These are phyloP conservation scores for Eilema sororculum DNA, from an alignment of 2,888 invertebrate species.

Conservation along the genomic window DNA sequence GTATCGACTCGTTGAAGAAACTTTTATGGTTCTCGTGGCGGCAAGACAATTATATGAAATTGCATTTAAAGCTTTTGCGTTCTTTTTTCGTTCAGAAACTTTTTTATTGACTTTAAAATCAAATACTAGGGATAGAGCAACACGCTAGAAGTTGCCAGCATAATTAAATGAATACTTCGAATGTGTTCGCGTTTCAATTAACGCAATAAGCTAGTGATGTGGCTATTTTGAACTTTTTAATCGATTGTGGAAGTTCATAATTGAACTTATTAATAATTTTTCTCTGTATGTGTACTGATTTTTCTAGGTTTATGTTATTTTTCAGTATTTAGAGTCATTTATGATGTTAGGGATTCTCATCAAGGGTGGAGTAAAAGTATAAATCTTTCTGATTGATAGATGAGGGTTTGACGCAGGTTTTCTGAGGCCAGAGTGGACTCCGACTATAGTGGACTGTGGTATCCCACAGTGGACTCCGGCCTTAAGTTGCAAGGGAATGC, in stretches of 20 bases:
- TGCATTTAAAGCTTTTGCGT: constrained; percentile 30
- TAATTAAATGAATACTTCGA: neutral
- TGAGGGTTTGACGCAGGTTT: too few relatives aligned
- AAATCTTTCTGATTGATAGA: too few relatives aligned
- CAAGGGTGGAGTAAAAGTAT: too few relatives aligned
- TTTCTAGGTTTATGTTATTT: neutral
- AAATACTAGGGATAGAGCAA: neutral
- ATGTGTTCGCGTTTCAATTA: neutral
- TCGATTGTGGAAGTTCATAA: neutral
- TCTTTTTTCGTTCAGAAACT: constrained; percentile 19
- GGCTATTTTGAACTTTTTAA: neutral
- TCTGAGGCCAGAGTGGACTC: too few relatives aligned
- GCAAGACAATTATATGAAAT: constrained; percentile 50
- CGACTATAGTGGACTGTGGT: too few relatives aligned
- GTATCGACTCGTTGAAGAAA: constrained; percentile 51
- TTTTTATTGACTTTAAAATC: constrained; percentile 22
- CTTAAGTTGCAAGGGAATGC: too few relatives aligned
- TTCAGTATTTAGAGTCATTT: too few relatives aligned
- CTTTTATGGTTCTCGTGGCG: constrained; percentile 51
- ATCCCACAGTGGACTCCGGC: too few relatives aligned
- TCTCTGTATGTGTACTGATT: neutral
- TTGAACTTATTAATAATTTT: neutral
- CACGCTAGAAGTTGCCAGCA: neutral
- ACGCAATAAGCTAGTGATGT: neutral
- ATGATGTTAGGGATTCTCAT: too few relatives aligned